These are phyloP conservation scores for Narcine bancroftii DNA, from an alignment of 2,113 vertebrate species.

Conservation along the genomic window DNA sequence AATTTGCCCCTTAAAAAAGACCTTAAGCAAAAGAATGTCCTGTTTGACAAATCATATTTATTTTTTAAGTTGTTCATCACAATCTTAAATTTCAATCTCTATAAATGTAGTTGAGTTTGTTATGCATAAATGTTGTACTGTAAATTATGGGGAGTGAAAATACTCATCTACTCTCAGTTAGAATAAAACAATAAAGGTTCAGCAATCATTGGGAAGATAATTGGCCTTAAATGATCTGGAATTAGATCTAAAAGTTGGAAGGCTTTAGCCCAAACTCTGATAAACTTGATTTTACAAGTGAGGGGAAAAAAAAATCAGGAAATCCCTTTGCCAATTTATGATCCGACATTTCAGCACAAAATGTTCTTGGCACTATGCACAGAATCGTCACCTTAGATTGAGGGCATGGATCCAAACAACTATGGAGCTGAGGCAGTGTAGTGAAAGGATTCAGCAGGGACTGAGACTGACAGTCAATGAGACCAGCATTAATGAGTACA, in stretches of 20 bases:
- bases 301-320: background rate
- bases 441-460: background rate
- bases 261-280: background rate
- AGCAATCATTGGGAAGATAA: background rate
- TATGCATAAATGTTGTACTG: background rate
- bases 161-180: background rate
- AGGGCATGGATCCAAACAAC: background rate
- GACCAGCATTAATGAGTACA: background rate
- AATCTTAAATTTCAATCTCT: background rate
- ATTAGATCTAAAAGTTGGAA: background rate
- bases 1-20: too few species aligned
- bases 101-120: background rate
- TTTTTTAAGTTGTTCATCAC: too few species aligned
- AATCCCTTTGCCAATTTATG: background rate
- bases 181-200: background rate
- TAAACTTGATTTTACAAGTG: background rate
- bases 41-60: too few species aligned
- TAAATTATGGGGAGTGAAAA: background rate
- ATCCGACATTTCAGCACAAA: constrained; percentile 2
- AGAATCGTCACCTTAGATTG: background rate
- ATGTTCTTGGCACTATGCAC: background rate
- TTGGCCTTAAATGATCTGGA: background rate
- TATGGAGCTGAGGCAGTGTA: background rate
- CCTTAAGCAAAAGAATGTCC: too few species aligned
- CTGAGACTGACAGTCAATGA: background rate